phyloP scores from a whole-genome alignment of 2,888 invertebrate species.

The Corbicula japonica region DNA sequence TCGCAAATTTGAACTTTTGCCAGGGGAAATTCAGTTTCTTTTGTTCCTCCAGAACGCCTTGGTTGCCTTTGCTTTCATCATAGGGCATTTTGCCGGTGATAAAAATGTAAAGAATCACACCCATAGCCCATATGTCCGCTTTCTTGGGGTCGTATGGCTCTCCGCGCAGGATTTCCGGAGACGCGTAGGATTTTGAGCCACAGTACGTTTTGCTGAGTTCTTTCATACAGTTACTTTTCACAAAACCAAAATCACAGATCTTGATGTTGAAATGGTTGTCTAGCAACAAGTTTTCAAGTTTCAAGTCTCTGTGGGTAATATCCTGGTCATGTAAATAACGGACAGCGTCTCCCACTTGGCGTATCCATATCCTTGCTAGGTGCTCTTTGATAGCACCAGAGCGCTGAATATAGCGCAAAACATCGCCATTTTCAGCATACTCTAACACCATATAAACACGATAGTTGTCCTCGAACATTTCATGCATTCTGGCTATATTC shows the following conservation, averaged over 20 bases:
- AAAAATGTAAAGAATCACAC: conserved; percentile 87
- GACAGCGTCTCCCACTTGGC: conserved; percentile 85
- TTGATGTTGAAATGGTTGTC: conserved; percentile 86
- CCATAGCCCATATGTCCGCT: conserved; percentile 87
- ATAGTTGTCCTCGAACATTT: conserved; percentile 91
- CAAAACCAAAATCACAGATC: conserved; percentile 87
- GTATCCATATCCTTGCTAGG: conserved; percentile 84
- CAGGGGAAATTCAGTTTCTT: conserved; percentile 81
- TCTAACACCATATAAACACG: conserved; percentile 86
- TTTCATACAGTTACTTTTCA: conserved; percentile 78
- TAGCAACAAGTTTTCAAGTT: conserved; percentile 87
- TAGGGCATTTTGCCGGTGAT: conserved; percentile 87
- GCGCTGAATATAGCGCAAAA: conserved; percentile 86
- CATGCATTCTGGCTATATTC: conserved; percentile 92
- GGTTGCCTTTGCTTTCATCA: conserved; percentile 86
- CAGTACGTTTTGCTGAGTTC: conserved; percentile 87
- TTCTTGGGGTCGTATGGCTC: conserved; percentile 87
- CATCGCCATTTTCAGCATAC: conserved; percentile 86
- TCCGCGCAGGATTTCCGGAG: conserved; percentile 87
- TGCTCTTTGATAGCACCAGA: conserved; percentile 85
- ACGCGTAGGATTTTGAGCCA: conserved; percentile 88
- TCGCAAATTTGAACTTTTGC: conserved; percentile 80
- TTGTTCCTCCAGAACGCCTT: conserved; percentile 84
- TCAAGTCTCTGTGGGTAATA: conserved; percentile 88
- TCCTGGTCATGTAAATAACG: conserved; percentile 86